These are phyloP conservation scores for Phrixothrix hirtus DNA, from an alignment of 2,888 invertebrate species.

Conservation along the genomic window DNA sequence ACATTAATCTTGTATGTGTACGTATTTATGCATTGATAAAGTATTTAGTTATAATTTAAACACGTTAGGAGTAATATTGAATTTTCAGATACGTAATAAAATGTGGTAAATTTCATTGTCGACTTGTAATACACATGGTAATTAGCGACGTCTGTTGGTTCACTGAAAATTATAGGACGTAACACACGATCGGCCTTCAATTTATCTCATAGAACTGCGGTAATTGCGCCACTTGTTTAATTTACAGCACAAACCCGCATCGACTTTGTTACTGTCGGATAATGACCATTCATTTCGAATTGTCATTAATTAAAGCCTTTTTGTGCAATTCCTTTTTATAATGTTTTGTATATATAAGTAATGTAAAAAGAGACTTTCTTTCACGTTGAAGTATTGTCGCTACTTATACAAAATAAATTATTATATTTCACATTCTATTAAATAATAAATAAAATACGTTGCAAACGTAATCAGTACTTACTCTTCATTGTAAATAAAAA, in stretches of 20 bases:
- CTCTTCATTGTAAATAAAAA: neutral
- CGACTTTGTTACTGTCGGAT: constrained; percentile 41
- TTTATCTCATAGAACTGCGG: constrained; percentile 45
- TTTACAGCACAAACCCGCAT: constrained; percentile 45
- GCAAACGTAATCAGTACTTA: too few relatives aligned
- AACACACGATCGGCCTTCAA: constrained; percentile 46
- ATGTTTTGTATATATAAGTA: neutral
- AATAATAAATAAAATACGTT: neutral
- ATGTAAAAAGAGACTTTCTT: neutral
- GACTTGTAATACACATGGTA: constrained; percentile 53
- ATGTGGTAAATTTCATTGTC: constrained; percentile 35
- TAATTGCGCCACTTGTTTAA: constrained; percentile 51
- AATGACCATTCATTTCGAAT: constrained; percentile 35
- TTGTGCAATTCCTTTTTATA: constrained; percentile 8
- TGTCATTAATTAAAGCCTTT: constrained; percentile 25
- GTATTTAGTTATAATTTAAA: too few relatives aligned
- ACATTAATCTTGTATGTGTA: too few relatives aligned
- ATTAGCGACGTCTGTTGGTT: constrained; percentile 50
- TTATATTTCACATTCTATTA: neutral
- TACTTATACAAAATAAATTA: too few relatives aligned
- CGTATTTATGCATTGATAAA: too few relatives aligned
- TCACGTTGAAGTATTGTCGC: too few relatives aligned
- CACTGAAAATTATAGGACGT: constrained; percentile 47
- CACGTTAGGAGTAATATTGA: too few relatives aligned
- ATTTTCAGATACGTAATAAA: neutral